Evolutionary conservation across 2,888 invertebrate genomes (phyloP).

Genomic region (Drosophila macrospina): DNA sequence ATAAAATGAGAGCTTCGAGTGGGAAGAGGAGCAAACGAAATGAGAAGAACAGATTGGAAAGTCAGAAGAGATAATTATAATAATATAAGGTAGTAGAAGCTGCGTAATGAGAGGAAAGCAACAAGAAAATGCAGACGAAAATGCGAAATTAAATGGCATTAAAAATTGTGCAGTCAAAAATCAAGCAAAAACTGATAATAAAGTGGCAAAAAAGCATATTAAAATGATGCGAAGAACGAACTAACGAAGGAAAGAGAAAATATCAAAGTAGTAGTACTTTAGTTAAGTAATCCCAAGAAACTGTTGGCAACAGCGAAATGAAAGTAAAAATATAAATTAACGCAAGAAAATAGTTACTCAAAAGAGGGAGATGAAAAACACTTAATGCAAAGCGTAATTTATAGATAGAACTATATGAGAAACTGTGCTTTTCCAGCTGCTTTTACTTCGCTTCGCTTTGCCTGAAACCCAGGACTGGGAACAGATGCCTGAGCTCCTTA

Average conservation of each 20-base stretch:
- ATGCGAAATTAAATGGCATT: slow-evolving; percentile 1
- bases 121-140: slow-evolving; percentile 10
- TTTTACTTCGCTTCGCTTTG: no score
- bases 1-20: neutral
- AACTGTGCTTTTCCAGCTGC: neutral
- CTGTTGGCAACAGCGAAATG: neutral
- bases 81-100: slow-evolving; percentile 9
- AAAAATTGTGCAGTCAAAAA: slow-evolving; percentile 3
- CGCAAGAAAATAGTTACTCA: neutral
- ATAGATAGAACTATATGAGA: neutral
- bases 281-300: neutral
- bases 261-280: no score
- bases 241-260: no score
- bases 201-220: neutral
- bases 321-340: neutral
- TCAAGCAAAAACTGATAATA: neutral
- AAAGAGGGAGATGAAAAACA: neutral
- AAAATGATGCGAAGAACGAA: neutral
- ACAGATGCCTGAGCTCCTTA: slow-evolving; percentile 2
- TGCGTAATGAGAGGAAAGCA: slow-evolving; percentile 27
- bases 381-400: neutral
- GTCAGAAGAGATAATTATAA: slow-evolving; percentile 28
- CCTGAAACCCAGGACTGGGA: neutral
- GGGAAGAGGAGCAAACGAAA: neutral
- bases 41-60: slow-evolving; percentile 12